Evolutionary conservation across 2,888 invertebrate species (phyloP), one percentile per base, ranked within the genome.

Genomic region (Pilophorus perplexus): DNA sequence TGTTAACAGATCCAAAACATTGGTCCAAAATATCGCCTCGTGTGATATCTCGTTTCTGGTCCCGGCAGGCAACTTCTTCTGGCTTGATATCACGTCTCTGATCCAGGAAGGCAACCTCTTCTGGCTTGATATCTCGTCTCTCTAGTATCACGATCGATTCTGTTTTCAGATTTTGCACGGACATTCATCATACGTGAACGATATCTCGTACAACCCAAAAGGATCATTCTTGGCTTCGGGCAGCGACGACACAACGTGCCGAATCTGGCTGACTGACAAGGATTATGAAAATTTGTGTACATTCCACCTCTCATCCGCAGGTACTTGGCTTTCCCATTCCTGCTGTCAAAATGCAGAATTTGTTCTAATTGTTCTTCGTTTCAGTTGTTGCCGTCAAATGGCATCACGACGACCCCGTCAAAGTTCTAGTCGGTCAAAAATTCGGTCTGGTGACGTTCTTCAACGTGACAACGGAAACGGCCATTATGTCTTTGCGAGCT

Each of bases 201-300:
- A 83, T 69, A 75, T 88, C 18, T 80, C 83, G 8, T 89, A 85
- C 80, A 87, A 88, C 73, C 82, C 84, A 12, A 84, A 84, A 66
- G 87, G 87, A 23, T 82, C 82, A 66, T 80, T 82, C 71, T 75
- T 90, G 59, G 88, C 86, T 14, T 88, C 88, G n/a, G 85, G 84
- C 1, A 85, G 88, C 71, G 89, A 90, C 77, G 89, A 90, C 75
- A 83, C 85, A 71, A 85, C 86, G 0, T 88, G 87, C 73, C 82
- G 83, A 73, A 77, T 90, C 25, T 89, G 89, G 88, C 77, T 78
- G 27, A 75, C 80, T 3, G 78, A 78, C 65, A 79, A 81, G 27
- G 78, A 79, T 37, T 80, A 79, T 67, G 79, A 80, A 71, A 80
- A 81, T 72, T 76, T 81, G 22, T 79, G 81, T 3, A 82, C 82